Conservation (phyloP, 2,888 invertebrate species). For the Cartodere bifasciata region DNA sequence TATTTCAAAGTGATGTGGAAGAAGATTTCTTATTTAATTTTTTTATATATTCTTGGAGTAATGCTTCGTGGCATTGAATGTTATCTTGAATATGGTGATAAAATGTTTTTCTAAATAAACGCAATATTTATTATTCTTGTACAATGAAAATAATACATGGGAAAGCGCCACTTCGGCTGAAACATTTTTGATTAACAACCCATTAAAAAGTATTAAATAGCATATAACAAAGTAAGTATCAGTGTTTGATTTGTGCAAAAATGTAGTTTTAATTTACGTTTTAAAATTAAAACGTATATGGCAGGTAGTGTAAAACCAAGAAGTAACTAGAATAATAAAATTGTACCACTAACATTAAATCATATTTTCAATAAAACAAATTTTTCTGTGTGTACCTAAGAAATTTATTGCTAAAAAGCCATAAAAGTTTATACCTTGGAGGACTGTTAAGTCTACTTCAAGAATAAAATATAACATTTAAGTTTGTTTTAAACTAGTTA, state of each 20-base stretch:
- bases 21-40: too few species aligned
- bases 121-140: too few species aligned
- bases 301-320: slow-evolving; percentile 19
- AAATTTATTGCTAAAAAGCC: slow-evolving; percentile 28
- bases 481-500: slow-evolving; percentile 16
- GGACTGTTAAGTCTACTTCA: slow-evolving; percentile 30
- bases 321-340: slow-evolving; percentile 23
- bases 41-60: too few species aligned
- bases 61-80: too few species aligned
- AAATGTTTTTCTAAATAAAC: too few species aligned
- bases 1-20: too few species aligned
- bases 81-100: too few species aligned
- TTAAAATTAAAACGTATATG: slow-evolving; percentile 25
- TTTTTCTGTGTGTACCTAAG: slow-evolving; percentile 25
- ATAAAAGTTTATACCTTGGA: slow-evolving; percentile 30
- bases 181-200: too few species aligned
- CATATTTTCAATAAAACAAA: slow-evolving; percentile 35
- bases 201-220: too few species aligned
- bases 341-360: slow-evolving; percentile 30
- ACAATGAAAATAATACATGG: too few species aligned
- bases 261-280: slow-evolving; percentile 21
- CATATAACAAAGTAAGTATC: too few species aligned
- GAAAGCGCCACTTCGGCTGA: too few species aligned
- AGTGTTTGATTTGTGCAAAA: slow-evolving; percentile 3
- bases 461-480: slow-evolving; percentile 29